Percentiles rank a stretch among this genome's conserved stretches.
phyloP scores from a whole-genome alignment of 2,888 invertebrate genomes.

The Steinernema hermaphroditum region DNA sequence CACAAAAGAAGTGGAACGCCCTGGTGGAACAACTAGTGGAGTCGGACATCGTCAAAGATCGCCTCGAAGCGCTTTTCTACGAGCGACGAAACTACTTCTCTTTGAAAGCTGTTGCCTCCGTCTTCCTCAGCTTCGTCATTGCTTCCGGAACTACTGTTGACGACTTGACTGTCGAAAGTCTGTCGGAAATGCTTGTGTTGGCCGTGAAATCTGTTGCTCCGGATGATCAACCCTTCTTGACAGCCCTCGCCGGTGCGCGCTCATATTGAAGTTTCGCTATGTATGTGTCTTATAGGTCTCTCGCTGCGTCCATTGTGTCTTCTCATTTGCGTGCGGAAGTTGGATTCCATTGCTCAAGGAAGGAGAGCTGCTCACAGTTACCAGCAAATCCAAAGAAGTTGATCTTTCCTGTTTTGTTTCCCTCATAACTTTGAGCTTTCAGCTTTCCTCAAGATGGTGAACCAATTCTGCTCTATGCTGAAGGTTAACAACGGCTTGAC shows the following conservation, averaged over 20 bases:
- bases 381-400: neutral
- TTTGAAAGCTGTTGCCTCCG: neutral
- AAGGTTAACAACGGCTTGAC: neutral
- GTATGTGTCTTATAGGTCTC: neutral
- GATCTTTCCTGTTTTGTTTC: neutral
- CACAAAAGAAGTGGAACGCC: neutral
- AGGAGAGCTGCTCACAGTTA: neutral
- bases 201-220: conserved; percentile 19
- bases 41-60: neutral
- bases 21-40: neutral
- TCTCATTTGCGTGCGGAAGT: neutral
- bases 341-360: neutral
- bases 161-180: neutral
- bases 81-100: neutral
- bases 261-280: neutral
- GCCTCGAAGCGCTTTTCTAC: neutral
- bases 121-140: conserved; percentile 1
- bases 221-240: conserved; percentile 1
- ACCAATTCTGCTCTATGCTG: neutral
- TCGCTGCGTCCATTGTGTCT: conserved; percentile 11
- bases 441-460: conserved; percentile 1
- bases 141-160: neutral
- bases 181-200: neutral
- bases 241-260: neutral
- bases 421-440: neutral